These are phyloP conservation scores for Heliconius eleuchia DNA, from an alignment of 1,140 invertebrate genomes.

Conservation along the genomic window DNA sequence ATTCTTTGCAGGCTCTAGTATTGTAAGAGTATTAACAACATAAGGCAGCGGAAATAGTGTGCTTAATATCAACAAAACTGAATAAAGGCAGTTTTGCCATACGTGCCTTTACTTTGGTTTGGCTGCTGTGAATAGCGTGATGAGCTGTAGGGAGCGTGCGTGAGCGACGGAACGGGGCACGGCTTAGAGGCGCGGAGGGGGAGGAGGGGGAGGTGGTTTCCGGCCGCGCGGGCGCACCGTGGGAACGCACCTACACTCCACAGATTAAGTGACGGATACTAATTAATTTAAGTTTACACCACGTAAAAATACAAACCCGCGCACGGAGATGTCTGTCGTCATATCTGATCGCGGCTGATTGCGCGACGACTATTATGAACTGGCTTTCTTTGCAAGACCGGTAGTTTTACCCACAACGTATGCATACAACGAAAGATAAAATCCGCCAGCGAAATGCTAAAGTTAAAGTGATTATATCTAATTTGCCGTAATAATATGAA, in stretches of 20 bases:
- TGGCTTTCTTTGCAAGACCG: conserved; percentile 26
- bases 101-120: conserved; percentile 59
- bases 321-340: conserved; percentile 7
- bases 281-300: conserved; percentile 73
- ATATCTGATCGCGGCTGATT: conserved; percentile 19
- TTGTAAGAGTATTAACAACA: conserved; percentile 25
- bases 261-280: conserved; percentile 71
- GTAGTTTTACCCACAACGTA: conserved; percentile 12
- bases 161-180: conserved; percentile 57
- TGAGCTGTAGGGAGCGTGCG: conserved; percentile 58
- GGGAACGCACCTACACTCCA: conserved; percentile 72
- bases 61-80: conserved; percentile 44
- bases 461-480: not conserved
- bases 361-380: conserved; percentile 13
- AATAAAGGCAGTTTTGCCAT: conserved; percentile 53
- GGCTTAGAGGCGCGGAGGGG: conserved; percentile 48
- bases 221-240: conserved; percentile 68
- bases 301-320: conserved; percentile 27
- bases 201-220: conserved; percentile 53
- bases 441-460: not conserved
- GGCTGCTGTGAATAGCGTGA: conserved; percentile 40
- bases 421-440: not conserved
- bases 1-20: conserved; percentile 47
- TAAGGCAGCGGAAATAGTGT: conserved; percentile 45
- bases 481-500: not conserved